A percentile compares a stretch with the other conserved stretches of the same genome.
Evolutionary conservation across 2,797 vertebrate genomes (phyloP).

Genomic region (Phoeniculus purpureus): DNA sequence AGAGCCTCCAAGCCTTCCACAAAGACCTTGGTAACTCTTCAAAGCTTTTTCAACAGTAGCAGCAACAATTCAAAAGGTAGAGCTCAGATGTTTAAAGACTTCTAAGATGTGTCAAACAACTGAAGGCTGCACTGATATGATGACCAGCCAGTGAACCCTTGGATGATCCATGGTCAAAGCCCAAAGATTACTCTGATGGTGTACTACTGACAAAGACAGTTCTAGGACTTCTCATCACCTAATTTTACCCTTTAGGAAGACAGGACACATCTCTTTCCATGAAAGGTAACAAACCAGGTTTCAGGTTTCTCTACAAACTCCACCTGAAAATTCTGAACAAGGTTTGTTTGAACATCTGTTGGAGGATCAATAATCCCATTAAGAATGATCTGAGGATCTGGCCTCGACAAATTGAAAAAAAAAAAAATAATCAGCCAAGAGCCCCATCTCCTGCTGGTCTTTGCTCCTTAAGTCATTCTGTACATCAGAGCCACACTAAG

Average conservation of each 20-base stretch:
- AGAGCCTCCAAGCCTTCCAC: background rate
- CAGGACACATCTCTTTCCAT: constrained; percentile 66
- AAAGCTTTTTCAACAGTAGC: background rate
- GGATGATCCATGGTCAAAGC: background rate
- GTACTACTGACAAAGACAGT: accelerated
- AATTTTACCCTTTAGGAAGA: background rate
- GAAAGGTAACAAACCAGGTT: background rate
- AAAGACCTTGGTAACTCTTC: background rate
- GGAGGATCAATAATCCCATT: background rate
- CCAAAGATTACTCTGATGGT: background rate
- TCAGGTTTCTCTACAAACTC: background rate
- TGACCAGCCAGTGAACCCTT: background rate
- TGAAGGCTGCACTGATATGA: background rate
- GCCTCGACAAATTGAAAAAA: background rate
- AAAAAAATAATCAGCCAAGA: background rate
- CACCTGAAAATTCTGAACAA: background rate
- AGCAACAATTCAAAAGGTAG: background rate
- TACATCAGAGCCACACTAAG: accelerated
- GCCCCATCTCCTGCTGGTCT: background rate
- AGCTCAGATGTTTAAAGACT: background rate
- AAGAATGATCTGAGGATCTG: background rate
- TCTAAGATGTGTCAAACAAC: accelerated
- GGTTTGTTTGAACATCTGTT: background rate
- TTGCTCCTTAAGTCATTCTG: accelerated
- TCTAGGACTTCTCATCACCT: background rate